Evolutionary conservation across 2,888 invertebrate genomes (phyloP).

Genomic region (Sylvicola cinctus): DNA sequence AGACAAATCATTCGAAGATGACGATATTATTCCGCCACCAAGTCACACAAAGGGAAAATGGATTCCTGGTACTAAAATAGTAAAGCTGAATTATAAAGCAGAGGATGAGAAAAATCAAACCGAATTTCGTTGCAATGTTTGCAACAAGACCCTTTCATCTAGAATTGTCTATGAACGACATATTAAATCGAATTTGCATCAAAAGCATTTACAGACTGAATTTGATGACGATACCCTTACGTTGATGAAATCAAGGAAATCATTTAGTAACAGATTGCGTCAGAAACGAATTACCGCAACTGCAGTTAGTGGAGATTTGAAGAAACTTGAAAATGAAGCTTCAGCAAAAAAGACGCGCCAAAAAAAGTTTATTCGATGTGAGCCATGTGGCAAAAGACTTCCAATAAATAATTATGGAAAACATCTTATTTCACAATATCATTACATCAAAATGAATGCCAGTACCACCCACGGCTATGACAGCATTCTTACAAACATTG

Average conservation of each 20-base stretch:
- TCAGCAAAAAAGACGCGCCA: constrained; percentile 13
- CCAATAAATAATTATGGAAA: constrained; percentile 52
- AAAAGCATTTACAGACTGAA: constrained; percentile 41
- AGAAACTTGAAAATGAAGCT: constrained; percentile 3
- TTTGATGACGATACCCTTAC: constrained; percentile 35
- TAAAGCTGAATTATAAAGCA: constrained; percentile 30
- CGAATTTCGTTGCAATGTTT: constrained; percentile 63
- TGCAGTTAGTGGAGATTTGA: background rate
- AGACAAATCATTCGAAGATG: constrained; percentile 19
- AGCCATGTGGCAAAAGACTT: constrained; percentile 50
- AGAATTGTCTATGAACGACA: constrained; percentile 57
- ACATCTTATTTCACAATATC: constrained; percentile 70
- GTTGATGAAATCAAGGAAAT: no score
- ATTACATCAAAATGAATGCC: constrained; percentile 49
- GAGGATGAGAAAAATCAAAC: constrained; percentile 28
- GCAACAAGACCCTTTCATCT: constrained; percentile 53
- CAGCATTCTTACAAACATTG: constrained; percentile 56
- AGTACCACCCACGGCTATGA: constrained; percentile 33
- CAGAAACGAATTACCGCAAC: constrained; percentile 7
- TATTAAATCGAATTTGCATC: constrained; percentile 50
- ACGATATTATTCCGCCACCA: constrained; percentile 39
- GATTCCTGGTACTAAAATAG: constrained; percentile 45
- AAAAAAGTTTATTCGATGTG: constrained; percentile 37
- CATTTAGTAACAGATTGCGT: no score
- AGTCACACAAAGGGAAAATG: constrained; percentile 62